These are phyloP conservation scores for Cryptoblepharus egeriae DNA, from an alignment of 2,797 vertebrate genomes.

Conservation along the genomic window DNA sequence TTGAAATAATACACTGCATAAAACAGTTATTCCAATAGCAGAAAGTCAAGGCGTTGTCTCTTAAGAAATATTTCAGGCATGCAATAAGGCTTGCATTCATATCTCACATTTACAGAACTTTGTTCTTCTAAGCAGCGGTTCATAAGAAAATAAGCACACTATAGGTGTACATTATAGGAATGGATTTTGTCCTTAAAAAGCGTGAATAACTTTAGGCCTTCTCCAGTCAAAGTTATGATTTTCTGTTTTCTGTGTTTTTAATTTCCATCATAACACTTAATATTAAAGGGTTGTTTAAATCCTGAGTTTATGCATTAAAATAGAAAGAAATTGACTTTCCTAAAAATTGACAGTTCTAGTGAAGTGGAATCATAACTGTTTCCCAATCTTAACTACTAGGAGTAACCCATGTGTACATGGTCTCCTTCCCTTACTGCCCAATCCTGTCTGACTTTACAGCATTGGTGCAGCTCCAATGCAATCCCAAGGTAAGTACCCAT, in stretches of 20 bases:
- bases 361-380: background rate
- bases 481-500: no score
- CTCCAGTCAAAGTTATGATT: no score
- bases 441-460: no score
- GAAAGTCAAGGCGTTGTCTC: slow-evolving; percentile 80
- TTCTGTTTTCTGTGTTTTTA: no score
- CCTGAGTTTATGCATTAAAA: background rate
- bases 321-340: background rate
- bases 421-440: no score
- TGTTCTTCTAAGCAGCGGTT: slow-evolving; percentile 60
- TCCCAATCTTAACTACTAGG: background rate
- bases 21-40: slow-evolving; percentile 75
- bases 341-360: background rate
- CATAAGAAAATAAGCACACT: slow-evolving; percentile 43
- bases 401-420: no score
- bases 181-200: background rate
- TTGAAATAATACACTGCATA: slow-evolving; percentile 62
- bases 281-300: background rate
- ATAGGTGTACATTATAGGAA: background rate
- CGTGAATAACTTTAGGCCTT: background rate
- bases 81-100: slow-evolving; percentile 69
- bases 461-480: no score
- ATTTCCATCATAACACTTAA: background rate
- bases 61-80: slow-evolving; percentile 76
- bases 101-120: slow-evolving; percentile 75